Conservation (phyloP, 2,888 invertebrate genomes). For the Heteromyza rotundicornis region DNA sequence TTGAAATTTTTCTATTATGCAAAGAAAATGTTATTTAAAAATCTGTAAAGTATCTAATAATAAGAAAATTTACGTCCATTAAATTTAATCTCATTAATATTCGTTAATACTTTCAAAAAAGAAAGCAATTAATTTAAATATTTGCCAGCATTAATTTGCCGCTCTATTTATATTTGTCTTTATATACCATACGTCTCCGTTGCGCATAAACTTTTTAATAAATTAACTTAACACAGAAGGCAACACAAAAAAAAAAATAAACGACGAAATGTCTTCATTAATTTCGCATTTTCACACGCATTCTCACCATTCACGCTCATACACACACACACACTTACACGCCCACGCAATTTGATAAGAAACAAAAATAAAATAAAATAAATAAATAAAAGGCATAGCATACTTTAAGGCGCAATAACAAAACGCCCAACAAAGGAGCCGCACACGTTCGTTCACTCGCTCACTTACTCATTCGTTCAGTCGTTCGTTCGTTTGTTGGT, state of each 20-base stretch:
- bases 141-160: too few relatives aligned
- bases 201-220: conserved; percentile 10
- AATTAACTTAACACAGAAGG: conserved; percentile 9
- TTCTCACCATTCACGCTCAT: conserved; percentile 23
- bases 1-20: too few relatives aligned
- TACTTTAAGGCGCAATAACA: conserved; percentile 12
- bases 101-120: too few relatives aligned
- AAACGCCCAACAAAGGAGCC: not conserved
- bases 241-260: too few relatives aligned
- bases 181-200: not conserved
- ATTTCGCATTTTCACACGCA: conserved; percentile 27
- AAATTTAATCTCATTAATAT: too few relatives aligned
- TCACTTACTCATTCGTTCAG: not conserved
- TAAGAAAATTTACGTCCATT: too few relatives aligned
- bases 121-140: too few relatives aligned
- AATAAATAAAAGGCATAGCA: conserved; percentile 6
- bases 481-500: too few relatives aligned
- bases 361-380: not conserved
- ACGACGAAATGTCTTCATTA: conserved; percentile 24
- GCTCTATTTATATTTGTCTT: too few relatives aligned
- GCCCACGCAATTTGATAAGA: conserved; percentile 8
- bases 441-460: not conserved
- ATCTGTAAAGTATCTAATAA: too few relatives aligned
- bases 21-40: too few relatives aligned
- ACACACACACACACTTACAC: too few relatives aligned